Evolutionary conservation across 2,797 vertebrate genomes (phyloP).

Genomic region (Poeciliopsis turneri): DNA sequence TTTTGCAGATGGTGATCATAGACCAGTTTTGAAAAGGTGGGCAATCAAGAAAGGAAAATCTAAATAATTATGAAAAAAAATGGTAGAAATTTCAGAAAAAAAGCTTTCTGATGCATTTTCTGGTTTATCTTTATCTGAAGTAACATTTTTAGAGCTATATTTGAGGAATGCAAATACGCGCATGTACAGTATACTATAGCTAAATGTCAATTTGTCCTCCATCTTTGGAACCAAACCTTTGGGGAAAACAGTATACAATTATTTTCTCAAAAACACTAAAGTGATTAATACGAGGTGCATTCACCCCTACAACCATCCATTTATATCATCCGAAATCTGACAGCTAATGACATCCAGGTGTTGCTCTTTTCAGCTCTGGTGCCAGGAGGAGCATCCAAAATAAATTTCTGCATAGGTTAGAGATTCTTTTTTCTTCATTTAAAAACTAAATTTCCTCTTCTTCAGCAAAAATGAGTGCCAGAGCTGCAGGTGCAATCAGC

Average conservation of each 20-base stretch:
- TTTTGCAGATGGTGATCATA: not conserved
- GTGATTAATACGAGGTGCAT: conserved; percentile 24
- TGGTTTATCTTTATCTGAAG: not conserved
- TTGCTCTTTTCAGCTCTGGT: conserved; percentile 41
- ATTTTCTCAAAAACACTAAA: not conserved
- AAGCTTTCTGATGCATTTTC: not conserved
- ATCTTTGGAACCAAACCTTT: not conserved
- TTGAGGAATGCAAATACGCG: not conserved
- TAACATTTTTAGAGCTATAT: not conserved
- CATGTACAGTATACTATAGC: not conserved
- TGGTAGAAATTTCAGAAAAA: not conserved
- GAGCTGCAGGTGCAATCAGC: conserved; percentile 80
- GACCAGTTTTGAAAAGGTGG: not conserved
- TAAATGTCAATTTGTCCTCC: not conserved
- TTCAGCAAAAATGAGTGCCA: conserved; percentile 49
- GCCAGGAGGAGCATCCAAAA: conserved; percentile 29
- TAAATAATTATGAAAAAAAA: not conserved
- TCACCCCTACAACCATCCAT: conserved; percentile 9
- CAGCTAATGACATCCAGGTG: conserved; percentile 47
- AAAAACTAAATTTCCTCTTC: conserved; percentile 33
- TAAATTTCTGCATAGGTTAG: conserved; percentile 39
- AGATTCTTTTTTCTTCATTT: conserved; percentile 16
- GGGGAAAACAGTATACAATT: not conserved
- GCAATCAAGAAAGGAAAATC: not conserved
- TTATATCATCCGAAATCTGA: conserved; percentile 5